Base-by-base conservation (phyloP, 2,888 invertebrate species). In the Caenorhabditis parvicauda region DNA sequence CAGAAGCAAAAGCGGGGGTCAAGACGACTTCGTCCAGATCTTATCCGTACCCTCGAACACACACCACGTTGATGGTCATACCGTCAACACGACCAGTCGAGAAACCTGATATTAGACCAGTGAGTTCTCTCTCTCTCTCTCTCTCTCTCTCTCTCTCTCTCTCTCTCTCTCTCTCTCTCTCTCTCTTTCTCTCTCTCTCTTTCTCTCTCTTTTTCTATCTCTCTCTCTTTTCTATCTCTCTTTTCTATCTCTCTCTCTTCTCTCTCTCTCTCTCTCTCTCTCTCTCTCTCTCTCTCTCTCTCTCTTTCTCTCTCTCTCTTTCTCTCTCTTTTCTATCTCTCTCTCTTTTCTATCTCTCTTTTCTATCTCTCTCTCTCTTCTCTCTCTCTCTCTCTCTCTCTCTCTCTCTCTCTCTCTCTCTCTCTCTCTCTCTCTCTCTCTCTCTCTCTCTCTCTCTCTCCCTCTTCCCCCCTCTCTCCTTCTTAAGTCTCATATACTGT, bases 21-120 rank as follows among this genome's bases (percentile, higher is more conserved):
- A 61, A 66, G 9, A 64, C 69, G 1, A 60, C 66, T 6, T 67
- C 69, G 27, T 60, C 59, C 29, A 61, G 68, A 24, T 62, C 67
- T 22, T 78, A 77, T 46, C 78, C 78, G 28, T 78, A 78, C 56
- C 78, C 78, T 21, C 61, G 78, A 39, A 74, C 75, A 14, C 79
- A 79, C 55, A 69, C 76, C 35, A 75, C 77, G 0, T 46, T 77
- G 1, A 72, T 80, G 71, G 74, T 79, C 4, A 59, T 77, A 19
- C 75, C 77, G 19, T 65, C 70, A 17, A 59, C 54, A 52, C 47
- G 63, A 47, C 63, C 67, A 49, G 46, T 62, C 4, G 54, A n/a
- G n/a, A n/a, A n/a, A n/a, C n/a, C n/a, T n/a, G n/a, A n/a, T n/a
- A n/a, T n/a, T n/a, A n/a, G n/a, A n/a, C n/a, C n/a, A n/a, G n/a